phyloP scores from a whole-genome alignment of 2,888 invertebrate genomes.

The Sicus ferrugineus region DNA sequence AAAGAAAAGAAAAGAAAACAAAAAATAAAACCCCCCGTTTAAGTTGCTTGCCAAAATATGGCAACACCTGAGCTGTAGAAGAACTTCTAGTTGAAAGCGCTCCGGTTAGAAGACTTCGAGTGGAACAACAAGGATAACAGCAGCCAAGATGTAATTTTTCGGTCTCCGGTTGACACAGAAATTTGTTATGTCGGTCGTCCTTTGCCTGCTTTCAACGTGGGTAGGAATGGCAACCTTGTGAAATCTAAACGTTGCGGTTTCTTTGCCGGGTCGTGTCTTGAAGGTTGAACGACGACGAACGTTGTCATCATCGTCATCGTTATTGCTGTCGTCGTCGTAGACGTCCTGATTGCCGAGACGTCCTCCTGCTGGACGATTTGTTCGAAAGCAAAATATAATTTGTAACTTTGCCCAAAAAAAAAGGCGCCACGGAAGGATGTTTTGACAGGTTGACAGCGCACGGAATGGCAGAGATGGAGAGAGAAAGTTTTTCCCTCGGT shows the following conservation, averaged over 20 bases:
- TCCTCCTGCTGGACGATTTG: neutral
- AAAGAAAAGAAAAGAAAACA: neutral
- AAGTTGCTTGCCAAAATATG: neutral
- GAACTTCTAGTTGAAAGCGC: neutral
- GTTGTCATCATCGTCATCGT: conserved; percentile 37
- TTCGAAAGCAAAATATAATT: conserved; percentile 10
- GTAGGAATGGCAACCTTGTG: neutral
- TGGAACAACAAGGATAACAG: neutral
- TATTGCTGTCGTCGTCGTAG: conserved; percentile 13
- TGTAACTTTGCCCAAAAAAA: conserved; percentile 25
- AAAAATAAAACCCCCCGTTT: neutral
- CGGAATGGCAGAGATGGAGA: neutral
- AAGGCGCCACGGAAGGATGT: neutral
- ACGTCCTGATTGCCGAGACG: neutral
- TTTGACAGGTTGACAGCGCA: neutral
- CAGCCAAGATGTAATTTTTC: neutral
- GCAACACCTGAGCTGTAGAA: neutral
- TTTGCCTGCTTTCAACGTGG: neutral
- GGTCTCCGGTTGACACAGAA: conserved; percentile 1
- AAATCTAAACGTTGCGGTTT: conserved; percentile 26
- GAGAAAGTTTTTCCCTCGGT: too few species aligned
- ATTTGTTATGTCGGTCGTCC: neutral
- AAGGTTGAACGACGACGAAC: conserved; percentile 14
- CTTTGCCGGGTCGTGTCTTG: conserved; percentile 35
- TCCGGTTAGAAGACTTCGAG: neutral